A percentile compares a stretch with the other conserved stretches of the same genome.
These are phyloP conservation scores for Chloroceryle amazona DNA, from an alignment of 2,797 vertebrate species.

Conservation along the genomic window DNA sequence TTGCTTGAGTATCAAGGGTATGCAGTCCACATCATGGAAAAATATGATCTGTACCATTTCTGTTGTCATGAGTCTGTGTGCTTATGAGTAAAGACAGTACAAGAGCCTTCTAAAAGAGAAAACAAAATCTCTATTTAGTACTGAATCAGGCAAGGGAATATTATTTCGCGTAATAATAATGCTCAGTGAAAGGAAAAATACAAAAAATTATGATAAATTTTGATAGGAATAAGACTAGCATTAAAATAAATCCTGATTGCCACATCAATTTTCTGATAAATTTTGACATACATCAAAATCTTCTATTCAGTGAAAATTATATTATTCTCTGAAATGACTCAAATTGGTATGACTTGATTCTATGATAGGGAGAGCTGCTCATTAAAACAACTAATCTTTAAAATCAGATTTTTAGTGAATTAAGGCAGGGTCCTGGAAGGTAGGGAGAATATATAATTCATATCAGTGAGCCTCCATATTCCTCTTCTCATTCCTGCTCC, in stretches of 20 bases:
- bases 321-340: not conserved
- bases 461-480: not conserved
- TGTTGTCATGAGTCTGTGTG: not conserved
- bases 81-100: not conserved
- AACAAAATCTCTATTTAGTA: not conserved
- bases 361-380: not conserved
- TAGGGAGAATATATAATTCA: not conserved
- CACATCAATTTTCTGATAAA: not conserved
- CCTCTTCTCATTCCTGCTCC: not conserved
- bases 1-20: not conserved
- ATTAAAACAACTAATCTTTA: not conserved
- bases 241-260: constrained; percentile 2
- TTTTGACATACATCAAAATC: not conserved
- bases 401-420: constrained; percentile 3
- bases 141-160: not conserved
- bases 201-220: not conserved
- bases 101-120: not conserved
- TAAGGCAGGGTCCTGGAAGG: not conserved
- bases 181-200: constrained; percentile 13
- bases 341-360: not conserved
- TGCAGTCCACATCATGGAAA: not conserved
- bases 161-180: not conserved
- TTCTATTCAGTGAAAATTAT: constrained; percentile 10
- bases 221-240: not conserved
- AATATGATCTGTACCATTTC: not conserved